Conservation (phyloP, 64 coral and sea anemone genomes). For the Catalaphyllia jardinei region DNA sequence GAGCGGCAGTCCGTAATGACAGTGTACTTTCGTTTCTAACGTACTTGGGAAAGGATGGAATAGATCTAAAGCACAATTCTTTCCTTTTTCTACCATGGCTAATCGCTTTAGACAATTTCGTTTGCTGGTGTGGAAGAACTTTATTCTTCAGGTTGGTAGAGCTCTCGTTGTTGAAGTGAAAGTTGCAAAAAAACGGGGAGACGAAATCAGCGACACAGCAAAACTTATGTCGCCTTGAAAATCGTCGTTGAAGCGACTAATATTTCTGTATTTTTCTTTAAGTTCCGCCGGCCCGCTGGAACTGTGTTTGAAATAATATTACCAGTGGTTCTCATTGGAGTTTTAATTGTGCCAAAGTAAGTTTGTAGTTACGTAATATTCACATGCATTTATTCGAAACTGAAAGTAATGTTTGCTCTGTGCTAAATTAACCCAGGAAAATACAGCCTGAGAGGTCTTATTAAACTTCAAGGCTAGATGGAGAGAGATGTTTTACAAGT, state of each 20-base stretch:
- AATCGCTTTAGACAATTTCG: slow-evolving; percentile 95
- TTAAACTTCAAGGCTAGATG: not conserved
- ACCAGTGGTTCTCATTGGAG: slow-evolving; percentile 69
- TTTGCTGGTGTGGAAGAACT: slow-evolving; percentile 97
- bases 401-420: not conserved
- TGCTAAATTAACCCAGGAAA: not conserved
- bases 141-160: slow-evolving; percentile 85
- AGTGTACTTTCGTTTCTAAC: not conserved
- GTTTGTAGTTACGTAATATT: slow-evolving; percentile 17
- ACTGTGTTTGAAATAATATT: slow-evolving; percentile 89
- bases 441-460: not conserved
- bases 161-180: not conserved
- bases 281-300: slow-evolving; percentile 89
- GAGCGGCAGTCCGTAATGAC: not conserved
- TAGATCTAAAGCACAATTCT: not conserved
- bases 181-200: not conserved
- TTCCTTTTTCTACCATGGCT: slow-evolving; percentile 58
- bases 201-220: not conserved
- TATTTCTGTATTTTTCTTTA: slow-evolving; percentile 6
- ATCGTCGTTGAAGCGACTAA: not conserved
- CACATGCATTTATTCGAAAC: not conserved
- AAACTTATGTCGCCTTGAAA: too few relatives aligned
- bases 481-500: not conserved
- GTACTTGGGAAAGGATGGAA: not conserved
- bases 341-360: slow-evolving; percentile 91